These are phyloP conservation scores for Liodrosophila aerea DNA, from an alignment of 2,888 invertebrate genomes.

Conservation along the genomic window DNA sequence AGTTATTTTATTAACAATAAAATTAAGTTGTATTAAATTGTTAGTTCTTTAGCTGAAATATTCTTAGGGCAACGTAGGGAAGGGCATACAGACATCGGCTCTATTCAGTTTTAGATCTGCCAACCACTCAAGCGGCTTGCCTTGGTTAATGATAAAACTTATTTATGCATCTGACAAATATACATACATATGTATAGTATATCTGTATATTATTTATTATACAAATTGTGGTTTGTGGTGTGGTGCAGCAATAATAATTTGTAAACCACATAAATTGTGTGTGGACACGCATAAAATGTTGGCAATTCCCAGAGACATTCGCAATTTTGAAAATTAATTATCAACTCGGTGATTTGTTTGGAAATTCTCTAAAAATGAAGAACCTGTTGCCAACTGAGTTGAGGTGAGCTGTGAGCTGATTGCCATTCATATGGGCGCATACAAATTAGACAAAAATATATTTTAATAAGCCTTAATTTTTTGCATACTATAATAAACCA, in stretches of 20 bases:
- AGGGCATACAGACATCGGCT: neutral
- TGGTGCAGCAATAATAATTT: slow-evolving; percentile 31
- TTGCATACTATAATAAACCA: slow-evolving; percentile 21
- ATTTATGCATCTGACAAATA: slow-evolving; percentile 53
- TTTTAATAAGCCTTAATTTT: slow-evolving; percentile 36
- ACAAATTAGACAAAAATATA: slow-evolving; percentile 50
- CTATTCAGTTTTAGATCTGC: neutral
- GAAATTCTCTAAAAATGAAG: slow-evolving; percentile 38
- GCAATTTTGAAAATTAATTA: slow-evolving; percentile 69
- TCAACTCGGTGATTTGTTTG: slow-evolving; percentile 53
- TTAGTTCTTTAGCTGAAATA: too few relatives aligned
- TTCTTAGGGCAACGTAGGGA: too few relatives aligned
- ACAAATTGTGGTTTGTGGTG: slow-evolving; percentile 11
- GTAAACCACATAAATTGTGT: slow-evolving; percentile 50
- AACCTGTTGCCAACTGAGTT: slow-evolving; percentile 45
- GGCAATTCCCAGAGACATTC: slow-evolving; percentile 63
- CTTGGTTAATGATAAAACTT: slow-evolving; percentile 77
- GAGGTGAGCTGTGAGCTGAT: neutral
- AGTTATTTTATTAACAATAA: too few relatives aligned
- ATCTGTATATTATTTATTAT: slow-evolving; percentile 34
- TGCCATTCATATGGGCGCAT: slow-evolving; percentile 41
- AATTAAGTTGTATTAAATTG: too few relatives aligned
- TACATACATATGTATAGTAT: slow-evolving; percentile 2
- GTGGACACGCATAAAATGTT: slow-evolving; percentile 40
- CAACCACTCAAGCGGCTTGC: slow-evolving; percentile 53